A percentile compares a stretch with the other conserved stretches of the same genome.
Evolutionary conservation across 2,797 vertebrate species (phyloP).

Genomic region (Netta rufina): DNA sequence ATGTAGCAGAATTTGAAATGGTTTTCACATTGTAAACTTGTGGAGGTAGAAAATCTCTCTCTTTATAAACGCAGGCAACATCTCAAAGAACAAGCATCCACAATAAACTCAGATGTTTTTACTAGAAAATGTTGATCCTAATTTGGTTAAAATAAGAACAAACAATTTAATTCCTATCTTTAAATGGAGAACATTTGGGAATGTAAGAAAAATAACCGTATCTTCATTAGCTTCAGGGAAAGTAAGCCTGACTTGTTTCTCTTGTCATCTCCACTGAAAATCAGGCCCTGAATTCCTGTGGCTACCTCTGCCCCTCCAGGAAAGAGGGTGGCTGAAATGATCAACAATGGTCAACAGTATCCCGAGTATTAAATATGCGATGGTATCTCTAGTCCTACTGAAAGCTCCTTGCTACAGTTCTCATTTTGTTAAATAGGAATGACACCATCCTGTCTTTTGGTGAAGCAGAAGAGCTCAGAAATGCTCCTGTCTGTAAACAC

Average conservation of each 20-base stretch:
- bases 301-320: background rate
- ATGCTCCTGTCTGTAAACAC: background rate
- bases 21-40: background rate
- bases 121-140: background rate
- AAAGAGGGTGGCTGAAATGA: background rate
- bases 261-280: background rate
- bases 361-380: background rate
- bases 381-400: background rate
- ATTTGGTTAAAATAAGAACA: conserved; percentile 10
- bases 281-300: background rate
- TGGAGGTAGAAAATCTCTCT: background rate
- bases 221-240: background rate
- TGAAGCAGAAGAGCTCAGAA: background rate
- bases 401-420: background rate
- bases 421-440: background rate
- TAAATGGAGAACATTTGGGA: background rate
- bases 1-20: background rate
- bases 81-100: background rate
- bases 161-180: background rate
- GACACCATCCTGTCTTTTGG: background rate
- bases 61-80: background rate
- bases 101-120: background rate
- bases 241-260: background rate
- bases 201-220: background rate
- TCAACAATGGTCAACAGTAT: background rate